Evolutionary conservation across 2,113 vertebrate species (phyloP), one percentile per base, ranked within the genome.

Genomic region (Paramisgurnus dabryanus): DNA sequence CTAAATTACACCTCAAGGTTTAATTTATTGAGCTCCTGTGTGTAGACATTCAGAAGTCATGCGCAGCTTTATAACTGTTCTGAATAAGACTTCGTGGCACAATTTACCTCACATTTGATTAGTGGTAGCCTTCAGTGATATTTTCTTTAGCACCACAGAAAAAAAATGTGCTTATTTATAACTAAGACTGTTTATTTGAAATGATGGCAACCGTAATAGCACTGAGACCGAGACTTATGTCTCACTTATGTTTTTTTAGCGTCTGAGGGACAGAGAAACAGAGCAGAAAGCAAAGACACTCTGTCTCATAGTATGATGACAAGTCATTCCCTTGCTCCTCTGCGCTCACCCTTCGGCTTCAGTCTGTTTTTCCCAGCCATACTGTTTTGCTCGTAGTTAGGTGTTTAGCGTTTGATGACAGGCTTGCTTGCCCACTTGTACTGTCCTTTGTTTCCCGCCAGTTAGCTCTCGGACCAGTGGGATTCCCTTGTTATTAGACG

Each of bases 401-500:
- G 67, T 71, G 80, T 67, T 79, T 80, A 85, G 66, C 50, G 8
- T 61, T 78, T 76, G 80, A 82, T 82, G 83, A 85, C 80, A 82
- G 67, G 45, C 68, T 53, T 39, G 49, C 65, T 78, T 63, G 13
- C 72, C 70, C 53, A 67, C 65, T 60, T 7, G 82, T 66, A 15
- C 2, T 47, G n/a, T 13, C 66, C 61, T 80, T 67, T 78, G 43
- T 68, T 17, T 0, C 64, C 41, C 7, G 15, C 60, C 58, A 22
- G 71, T 77, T 67, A 2, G 10, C 71, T 55, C 22, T 81, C 74
- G 78, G 34, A 60, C 69, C 76, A 39, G 78, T 71, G 45, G 87
- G 84, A 86, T 80, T 77, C 63, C 81, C 82, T 82, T 70, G 49
- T 39, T 88, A 83, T 84, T 83, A 86, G 78, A 58, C 66, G 83